Evolutionary conservation across 2,888 invertebrate species (phyloP), one percentile per base, ranked within the genome.

Genomic region (Subacronicta megacephala): DNA sequence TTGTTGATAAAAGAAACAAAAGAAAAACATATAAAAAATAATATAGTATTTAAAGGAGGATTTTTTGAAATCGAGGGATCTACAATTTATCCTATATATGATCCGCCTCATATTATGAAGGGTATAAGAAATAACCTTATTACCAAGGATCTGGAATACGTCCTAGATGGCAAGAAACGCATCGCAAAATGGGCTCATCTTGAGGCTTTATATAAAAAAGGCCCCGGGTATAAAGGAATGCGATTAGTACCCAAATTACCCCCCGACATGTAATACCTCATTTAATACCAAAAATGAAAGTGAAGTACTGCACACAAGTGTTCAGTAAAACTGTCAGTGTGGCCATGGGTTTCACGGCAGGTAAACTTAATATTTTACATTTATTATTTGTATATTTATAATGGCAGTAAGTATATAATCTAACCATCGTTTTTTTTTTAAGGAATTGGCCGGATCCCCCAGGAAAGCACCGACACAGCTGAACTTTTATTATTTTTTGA

Each of bases 201-300:
- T 15, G 42, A 16, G 16, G 15, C 13, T 5, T 10, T 42, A 29
- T 42, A 29, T 15, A 23, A 41, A 41, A 13, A 23, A 12, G 35
- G 15, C 7, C 54, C 54, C 0, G 41, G 37, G 15, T 47, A 23
- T 10, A 47, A 37, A 31, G 55, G 42, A 20, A 20, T 53, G 16
- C 36, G 38, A 10, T 10, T 55, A 16, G 23, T 55, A n/a, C 43
- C 37, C 2, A 47, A 55, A 38, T 38, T 49, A 18, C 49, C 17
- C 43, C 43, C 10, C 47, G 20, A n/a, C 42, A 49, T 23, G 43
- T 49, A 3, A 23, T 49, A n/a, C 49, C 55, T n/a, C n/a, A 43
- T 16, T 15, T 55, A 5, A 55, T 52, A 2, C 51, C 51, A 2
- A 52, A 52, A 18, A 52, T n/a, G n/a, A n/a, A n/a, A n/a, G n/a